phyloP scores from a whole-genome alignment of 1,140 invertebrate species.

The Dendroctonus ponderosae region DNA sequence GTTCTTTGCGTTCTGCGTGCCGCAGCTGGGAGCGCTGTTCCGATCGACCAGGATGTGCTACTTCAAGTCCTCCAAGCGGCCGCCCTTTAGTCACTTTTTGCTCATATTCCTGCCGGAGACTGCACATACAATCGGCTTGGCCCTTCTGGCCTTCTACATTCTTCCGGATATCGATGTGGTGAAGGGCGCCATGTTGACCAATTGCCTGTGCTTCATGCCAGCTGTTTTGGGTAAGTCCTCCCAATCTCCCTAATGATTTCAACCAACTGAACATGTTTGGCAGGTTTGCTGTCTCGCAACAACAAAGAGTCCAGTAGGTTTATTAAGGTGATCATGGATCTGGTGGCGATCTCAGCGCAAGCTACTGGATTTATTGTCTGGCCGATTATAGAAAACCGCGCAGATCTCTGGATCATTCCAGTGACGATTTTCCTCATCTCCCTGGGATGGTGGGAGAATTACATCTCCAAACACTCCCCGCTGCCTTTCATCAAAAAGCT shows the following conservation, averaged over 20 bases:
- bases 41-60: constrained; percentile 83
- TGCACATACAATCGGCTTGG: constrained; percentile 80
- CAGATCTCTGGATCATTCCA: constrained; percentile 80
- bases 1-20: constrained; percentile 81
- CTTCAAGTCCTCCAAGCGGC: constrained; percentile 81
- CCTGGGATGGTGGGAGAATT: constrained; percentile 97
- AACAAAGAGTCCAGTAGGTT: constrained; percentile 77
- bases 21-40: constrained; percentile 83
- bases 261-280: constrained; percentile 40
- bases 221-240: constrained; percentile 60
- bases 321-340: constrained; percentile 78
- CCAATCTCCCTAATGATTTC: neutral
- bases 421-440: constrained; percentile 81
- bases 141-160: constrained; percentile 80
- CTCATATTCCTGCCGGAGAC: constrained; percentile 80
- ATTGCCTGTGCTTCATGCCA: constrained; percentile 88
- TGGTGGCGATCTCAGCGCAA: constrained; percentile 79
- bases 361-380: constrained; percentile 86
- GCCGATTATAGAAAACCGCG: constrained; percentile 72
- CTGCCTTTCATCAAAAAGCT: constrained; percentile 77
- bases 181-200: constrained; percentile 90
- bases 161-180: constrained; percentile 89
- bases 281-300: constrained; percentile 74
- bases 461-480: constrained; percentile 78
- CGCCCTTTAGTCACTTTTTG: constrained; percentile 63